A percentile compares a stretch with the other conserved stretches of the same genome.
These are phyloP conservation scores for Drosophila koepferae DNA, from an alignment of 2,888 invertebrate genomes.

Conservation along the genomic window DNA sequence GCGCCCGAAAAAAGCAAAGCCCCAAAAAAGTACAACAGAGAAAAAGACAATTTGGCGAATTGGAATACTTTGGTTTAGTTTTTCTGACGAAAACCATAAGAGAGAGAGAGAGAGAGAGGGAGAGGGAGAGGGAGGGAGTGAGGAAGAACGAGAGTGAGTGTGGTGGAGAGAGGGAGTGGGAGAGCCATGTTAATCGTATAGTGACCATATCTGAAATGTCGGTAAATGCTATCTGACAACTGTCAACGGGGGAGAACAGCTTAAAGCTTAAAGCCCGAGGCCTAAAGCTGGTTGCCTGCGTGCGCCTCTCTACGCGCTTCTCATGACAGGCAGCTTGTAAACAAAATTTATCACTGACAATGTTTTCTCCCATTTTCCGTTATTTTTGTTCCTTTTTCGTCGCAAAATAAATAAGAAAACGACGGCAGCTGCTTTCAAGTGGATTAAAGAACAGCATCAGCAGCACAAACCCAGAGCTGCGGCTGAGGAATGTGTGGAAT, in stretches of 20 bases:
- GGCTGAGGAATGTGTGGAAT: not conserved
- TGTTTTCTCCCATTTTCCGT: constrained; percentile 14
- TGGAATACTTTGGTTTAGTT: constrained; percentile 57
- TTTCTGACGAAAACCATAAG: not conserved
- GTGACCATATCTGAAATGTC: constrained; percentile 44
- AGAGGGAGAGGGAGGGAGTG: not conserved
- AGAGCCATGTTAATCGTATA: constrained; percentile 29
- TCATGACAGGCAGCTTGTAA: constrained; percentile 54
- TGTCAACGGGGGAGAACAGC: constrained; percentile 37
- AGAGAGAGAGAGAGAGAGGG: not conserved
- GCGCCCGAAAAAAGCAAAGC: constrained; percentile 3
- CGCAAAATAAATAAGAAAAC: constrained; percentile 49
- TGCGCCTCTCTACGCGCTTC: constrained; percentile 47
- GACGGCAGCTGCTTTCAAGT: constrained; percentile 60
- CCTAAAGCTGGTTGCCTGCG: constrained; percentile 12
- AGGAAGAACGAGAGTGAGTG: too few relatives aligned
- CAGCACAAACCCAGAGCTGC: not conserved
- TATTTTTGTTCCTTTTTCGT: not conserved
- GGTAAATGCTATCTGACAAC: constrained; percentile 44
- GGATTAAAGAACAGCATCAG: constrained; percentile 40
- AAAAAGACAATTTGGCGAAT: constrained; percentile 53
- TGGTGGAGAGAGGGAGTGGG: too few relatives aligned
- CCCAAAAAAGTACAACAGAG: constrained; percentile 14
- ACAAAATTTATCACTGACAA: constrained; percentile 65
- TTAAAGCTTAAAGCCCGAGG: constrained; percentile 41